Evolutionary conservation across 1,140 invertebrate genomes (phyloP).

Genomic region (Orchestia grillus): DNA sequence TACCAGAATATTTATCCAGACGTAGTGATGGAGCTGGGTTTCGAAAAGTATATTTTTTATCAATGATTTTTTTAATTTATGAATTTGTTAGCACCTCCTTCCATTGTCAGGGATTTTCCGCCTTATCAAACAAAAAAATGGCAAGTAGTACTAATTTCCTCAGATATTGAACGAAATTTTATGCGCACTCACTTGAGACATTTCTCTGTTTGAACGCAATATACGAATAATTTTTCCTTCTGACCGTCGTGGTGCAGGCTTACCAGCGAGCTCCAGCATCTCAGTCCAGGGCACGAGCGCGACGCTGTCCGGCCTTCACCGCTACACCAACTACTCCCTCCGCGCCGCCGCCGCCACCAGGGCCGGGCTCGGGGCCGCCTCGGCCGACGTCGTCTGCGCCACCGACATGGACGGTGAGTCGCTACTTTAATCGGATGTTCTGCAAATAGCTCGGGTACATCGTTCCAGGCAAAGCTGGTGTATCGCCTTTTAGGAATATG

Average conservation of each 20-base stretch:
- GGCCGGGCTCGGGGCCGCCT: slow-evolving; percentile 74
- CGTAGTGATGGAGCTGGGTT: neutral
- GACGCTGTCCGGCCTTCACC: slow-evolving; percentile 13
- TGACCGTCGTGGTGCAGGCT: neutral
- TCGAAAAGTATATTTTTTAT: neutral
- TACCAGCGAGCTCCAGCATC: neutral
- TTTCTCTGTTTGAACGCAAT: neutral
- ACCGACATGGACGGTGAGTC: slow-evolving; percentile 73
- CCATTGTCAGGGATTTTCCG: neutral
- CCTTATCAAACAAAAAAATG: neutral
- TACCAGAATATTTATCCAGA: neutral
- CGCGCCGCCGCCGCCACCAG: slow-evolving; percentile 75
- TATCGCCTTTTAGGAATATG: no score
- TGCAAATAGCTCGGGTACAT: no score
- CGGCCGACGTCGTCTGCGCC: slow-evolving; percentile 72
- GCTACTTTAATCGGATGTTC: no score
- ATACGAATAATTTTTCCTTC: neutral
- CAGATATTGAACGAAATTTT: neutral
- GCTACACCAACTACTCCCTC: slow-evolving; percentile 72
- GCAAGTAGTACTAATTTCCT: neutral
- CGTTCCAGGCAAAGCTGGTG: no score
- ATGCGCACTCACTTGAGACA: neutral
- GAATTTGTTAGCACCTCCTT: neutral
- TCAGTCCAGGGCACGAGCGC: slow-evolving; percentile 43
- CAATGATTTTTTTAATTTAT: neutral